Conservation (phyloP, 2,113 vertebrate species). For the Dolichotis patagonum region DNA sequence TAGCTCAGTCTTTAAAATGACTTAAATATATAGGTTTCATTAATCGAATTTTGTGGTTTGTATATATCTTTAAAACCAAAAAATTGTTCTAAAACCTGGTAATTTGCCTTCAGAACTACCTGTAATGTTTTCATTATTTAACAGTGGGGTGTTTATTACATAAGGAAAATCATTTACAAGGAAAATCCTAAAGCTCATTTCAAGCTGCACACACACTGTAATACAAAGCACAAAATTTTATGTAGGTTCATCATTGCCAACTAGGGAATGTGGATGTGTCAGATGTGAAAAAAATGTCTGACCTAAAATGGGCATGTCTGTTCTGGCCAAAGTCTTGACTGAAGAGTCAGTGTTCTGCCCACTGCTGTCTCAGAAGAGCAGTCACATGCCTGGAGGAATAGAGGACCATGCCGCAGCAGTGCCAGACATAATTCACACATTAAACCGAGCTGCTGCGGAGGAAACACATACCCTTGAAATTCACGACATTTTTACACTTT, state of each 20-base stretch:
- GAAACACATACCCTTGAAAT: background rate
- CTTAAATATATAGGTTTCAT: background rate
- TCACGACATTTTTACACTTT: background rate
- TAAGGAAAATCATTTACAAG: background rate
- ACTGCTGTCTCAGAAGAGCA: background rate
- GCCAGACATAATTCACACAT: background rate
- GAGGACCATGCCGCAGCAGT: background rate
- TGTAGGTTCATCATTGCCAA: background rate
- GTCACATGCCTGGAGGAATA: background rate
- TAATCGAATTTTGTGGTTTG: background rate
- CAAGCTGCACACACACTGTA: background rate
- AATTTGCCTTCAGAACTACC: background rate
- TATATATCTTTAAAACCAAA: slow-evolving; percentile 49
- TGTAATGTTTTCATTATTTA: slow-evolving; percentile 19
- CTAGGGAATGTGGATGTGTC: background rate
- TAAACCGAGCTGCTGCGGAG: background rate
- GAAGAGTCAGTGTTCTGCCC: background rate
- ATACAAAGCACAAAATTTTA: slow-evolving; percentile 30
- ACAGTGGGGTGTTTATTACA: too few species aligned
- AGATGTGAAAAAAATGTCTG: background rate
- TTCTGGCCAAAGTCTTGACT: background rate
- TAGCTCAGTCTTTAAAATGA: background rate
- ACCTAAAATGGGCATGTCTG: background rate
- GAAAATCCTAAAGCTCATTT: background rate
- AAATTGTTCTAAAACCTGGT: slow-evolving; percentile 20